These are phyloP conservation scores for Cryptoblepharus egeriae DNA, from an alignment of 2,797 vertebrate species.

Conservation along the genomic window DNA sequence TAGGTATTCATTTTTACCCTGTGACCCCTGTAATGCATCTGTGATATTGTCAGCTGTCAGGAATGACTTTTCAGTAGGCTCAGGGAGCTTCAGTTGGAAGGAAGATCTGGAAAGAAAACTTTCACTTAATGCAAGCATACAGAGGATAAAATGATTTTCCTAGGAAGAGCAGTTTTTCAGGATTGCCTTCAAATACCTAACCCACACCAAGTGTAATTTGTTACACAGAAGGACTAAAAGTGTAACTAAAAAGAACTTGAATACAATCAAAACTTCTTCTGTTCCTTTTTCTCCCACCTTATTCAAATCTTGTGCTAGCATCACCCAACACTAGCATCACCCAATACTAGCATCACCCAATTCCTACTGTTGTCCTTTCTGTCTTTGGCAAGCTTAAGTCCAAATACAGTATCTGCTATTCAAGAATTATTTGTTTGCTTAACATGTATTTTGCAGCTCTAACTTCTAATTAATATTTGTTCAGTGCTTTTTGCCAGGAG, in stretches of 20 bases:
- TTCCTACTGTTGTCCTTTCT: background rate
- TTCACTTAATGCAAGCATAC: no score
- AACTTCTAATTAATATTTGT: constrained; percentile 68
- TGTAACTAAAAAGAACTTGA: background rate
- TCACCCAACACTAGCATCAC: background rate
- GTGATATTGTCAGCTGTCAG: no score
- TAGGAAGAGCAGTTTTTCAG: background rate
- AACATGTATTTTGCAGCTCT: constrained; percentile 46
- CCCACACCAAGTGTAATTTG: background rate
- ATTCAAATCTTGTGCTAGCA: background rate
- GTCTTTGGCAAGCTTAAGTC: background rate
- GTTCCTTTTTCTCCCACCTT: background rate
- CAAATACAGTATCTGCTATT: background rate
- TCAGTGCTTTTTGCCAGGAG: constrained; percentile 88
- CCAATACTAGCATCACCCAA: background rate
- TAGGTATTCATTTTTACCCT: no score
- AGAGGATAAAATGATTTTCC: background rate
- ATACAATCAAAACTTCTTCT: background rate
- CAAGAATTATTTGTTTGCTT: constrained; percentile 36
- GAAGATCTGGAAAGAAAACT: no score
- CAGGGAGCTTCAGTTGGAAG: no score
- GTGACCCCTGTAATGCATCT: no score
- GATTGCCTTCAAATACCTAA: background rate
- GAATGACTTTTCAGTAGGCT: no score
- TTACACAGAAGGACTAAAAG: background rate